Percentiles rank a stretch among this genome's conserved stretches.
These are phyloP conservation scores for Gadus macrocephalus DNA, from an alignment of 2,113 vertebrate genomes.

Conservation along the genomic window DNA sequence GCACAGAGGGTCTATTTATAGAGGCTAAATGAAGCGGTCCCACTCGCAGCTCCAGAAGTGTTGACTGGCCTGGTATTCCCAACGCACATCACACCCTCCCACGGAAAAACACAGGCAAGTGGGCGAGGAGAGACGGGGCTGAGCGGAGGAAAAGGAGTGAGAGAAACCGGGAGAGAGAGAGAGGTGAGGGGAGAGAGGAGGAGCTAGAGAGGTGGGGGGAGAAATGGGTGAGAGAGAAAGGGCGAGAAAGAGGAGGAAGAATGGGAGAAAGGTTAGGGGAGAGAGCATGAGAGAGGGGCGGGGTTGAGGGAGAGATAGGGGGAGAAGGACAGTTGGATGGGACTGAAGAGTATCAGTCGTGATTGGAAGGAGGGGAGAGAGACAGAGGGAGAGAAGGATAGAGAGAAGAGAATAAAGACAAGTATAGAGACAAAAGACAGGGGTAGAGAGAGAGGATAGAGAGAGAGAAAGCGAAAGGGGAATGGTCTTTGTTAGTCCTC, in stretches of 20 bases:
- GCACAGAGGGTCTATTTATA: constrained; percentile 47
- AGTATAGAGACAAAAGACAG: background rate
- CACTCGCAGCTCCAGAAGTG: constrained; percentile 57
- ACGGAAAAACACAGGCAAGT: constrained; percentile 53
- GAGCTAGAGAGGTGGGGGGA: constrained; percentile 6
- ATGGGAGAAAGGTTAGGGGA: no score
- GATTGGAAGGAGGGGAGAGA: no score
- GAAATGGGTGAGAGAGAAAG: no score
- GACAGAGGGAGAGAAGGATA: no score
- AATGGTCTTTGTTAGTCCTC: constrained; percentile 72
- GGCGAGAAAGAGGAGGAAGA: no score
- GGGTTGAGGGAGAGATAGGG: no score
- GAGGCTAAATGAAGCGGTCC: constrained; percentile 40
- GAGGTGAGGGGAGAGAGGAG: constrained; percentile 25
- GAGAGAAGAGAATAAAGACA: no score
- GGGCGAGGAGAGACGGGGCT: constrained; percentile 26
- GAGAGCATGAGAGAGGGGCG: no score
- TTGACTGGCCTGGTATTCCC: constrained; percentile 60
- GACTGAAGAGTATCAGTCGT: no score
- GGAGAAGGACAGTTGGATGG: no score
- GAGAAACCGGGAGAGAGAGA: constrained; percentile 53
- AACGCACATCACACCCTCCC: constrained; percentile 54
- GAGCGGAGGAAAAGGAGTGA: constrained; percentile 42
- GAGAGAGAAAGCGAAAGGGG: constrained; percentile 36
- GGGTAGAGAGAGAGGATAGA: constrained; percentile 2